A percentile compares a stretch with the other conserved stretches of the same genome.
Evolutionary conservation across 2,888 invertebrate genomes (phyloP).

Genomic region (Pollenia angustigena): DNA sequence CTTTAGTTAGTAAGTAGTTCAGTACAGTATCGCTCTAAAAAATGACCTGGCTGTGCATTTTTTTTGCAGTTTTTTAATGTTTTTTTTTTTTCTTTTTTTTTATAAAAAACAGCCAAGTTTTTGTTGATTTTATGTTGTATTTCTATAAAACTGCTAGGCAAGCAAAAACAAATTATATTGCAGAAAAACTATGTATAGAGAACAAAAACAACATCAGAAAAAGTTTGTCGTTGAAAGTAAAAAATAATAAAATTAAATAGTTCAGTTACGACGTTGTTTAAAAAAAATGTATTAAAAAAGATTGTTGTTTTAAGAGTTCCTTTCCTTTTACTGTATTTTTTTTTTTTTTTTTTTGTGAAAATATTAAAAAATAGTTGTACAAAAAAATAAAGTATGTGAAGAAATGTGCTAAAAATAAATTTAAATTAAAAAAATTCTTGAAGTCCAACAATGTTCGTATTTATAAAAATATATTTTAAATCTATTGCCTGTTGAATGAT

Average conservation of each 20-base stretch:
- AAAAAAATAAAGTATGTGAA: neutral
- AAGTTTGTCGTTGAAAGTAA: constrained; percentile 45
- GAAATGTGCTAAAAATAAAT: neutral
- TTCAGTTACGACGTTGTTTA: constrained; percentile 28
- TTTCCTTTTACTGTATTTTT: neutral
- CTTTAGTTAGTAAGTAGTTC: constrained; percentile 29
- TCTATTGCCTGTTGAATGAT: too few species aligned
- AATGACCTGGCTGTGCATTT: constrained; percentile 26
- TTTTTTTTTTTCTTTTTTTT: neutral
- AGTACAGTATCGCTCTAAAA: constrained; percentile 11
- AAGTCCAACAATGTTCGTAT: too few species aligned
- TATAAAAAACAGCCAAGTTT: neutral
- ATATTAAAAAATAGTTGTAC: too few species aligned
- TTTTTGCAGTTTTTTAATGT: neutral
- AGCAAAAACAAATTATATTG: constrained; percentile 15
- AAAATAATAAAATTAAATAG: constrained; percentile 68
- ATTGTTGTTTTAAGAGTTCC: constrained; percentile 22
- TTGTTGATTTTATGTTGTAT: neutral
- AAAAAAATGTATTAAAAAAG: constrained; percentile 4
- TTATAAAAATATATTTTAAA: too few species aligned
- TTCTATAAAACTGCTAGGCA: constrained; percentile 3
- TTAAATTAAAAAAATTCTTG: too few species aligned
- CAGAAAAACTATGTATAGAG: neutral
- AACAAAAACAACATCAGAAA: constrained; percentile 21
- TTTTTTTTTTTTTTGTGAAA: too few species aligned